A percentile compares a stretch with the other conserved stretches of the same genome.
Evolutionary conservation across 1,140 invertebrate species (phyloP).

Genomic region (Drosophila virilis): DNA sequence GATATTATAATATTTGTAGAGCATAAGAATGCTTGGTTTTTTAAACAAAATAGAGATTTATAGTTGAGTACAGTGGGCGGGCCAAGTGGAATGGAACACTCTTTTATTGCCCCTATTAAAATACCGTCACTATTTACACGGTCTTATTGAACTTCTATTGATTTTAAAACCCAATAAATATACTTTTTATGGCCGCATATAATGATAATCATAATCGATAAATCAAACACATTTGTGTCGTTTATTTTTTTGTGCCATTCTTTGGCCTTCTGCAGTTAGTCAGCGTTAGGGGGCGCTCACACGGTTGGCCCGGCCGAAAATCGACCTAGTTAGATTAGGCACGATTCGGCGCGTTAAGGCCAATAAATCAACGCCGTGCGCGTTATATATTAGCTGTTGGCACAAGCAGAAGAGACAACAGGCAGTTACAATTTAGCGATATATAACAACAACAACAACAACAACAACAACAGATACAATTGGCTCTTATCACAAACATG

Average conservation of each 20-base stretch:
- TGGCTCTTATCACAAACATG: slow-evolving; percentile 42
- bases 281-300: not conserved
- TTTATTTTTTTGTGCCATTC: slow-evolving; percentile 1
- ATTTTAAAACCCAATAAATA: not conserved
- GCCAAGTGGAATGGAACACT: slow-evolving; percentile 1
- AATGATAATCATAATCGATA: slow-evolving; percentile 11
- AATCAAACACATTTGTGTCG: not conserved
- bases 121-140: too few species aligned
- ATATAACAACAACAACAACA: slow-evolving; percentile 17
- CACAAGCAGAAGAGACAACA: slow-evolving; percentile 25
- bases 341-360: slow-evolving; percentile 11
- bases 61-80: too few species aligned
- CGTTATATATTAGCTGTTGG: slow-evolving; percentile 40
- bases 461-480: slow-evolving; percentile 13
- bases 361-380: slow-evolving; percentile 38
- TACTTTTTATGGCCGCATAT: not conserved
- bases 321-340: slow-evolving; percentile 45
- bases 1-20: too few species aligned
- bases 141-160: not conserved
- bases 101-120: too few species aligned
- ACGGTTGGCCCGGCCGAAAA: slow-evolving; percentile 9
- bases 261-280: slow-evolving; percentile 7
- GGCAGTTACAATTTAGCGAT: slow-evolving; percentile 30
- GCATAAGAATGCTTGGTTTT: too few species aligned
- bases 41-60: too few species aligned